Percentiles rank a stretch among this genome's conserved stretches.
Conservation (phyloP, 1,140 invertebrate genomes). For the Drosophila mauritiana region DNA sequence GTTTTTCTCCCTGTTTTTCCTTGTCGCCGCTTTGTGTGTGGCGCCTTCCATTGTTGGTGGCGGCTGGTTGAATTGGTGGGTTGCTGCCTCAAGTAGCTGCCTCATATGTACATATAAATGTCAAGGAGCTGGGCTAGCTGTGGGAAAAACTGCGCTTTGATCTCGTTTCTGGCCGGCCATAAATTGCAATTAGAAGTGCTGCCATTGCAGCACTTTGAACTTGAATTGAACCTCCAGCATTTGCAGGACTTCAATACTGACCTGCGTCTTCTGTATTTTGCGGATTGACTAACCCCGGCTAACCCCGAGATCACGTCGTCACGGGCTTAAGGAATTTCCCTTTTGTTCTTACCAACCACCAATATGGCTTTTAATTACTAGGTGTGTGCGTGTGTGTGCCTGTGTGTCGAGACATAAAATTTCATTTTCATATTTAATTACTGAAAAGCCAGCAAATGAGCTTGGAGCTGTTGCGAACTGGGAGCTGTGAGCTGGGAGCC, state of each 20-base stretch:
- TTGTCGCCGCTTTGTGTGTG: slow-evolving; percentile 29
- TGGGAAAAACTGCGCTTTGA: slow-evolving; percentile 56
- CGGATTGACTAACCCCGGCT: slow-evolving; percentile 10
- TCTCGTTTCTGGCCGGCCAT: slow-evolving; percentile 54
- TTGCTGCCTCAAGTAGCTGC: slow-evolving; percentile 37
- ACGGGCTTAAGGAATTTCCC: slow-evolving; percentile 3
- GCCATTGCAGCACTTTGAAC: slow-evolving; percentile 33
- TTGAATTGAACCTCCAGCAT: slow-evolving; percentile 21
- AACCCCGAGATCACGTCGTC: slow-evolving; percentile 5
- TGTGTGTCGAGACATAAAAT: slow-evolving; percentile 64
- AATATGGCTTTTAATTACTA: slow-evolving; percentile 59
- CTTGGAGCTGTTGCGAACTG: slow-evolving; percentile 10
- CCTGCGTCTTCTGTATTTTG: neutral
- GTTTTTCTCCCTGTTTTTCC: slow-evolving; percentile 45
- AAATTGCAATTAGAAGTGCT: slow-evolving; percentile 56
- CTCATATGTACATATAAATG: slow-evolving; percentile 60
- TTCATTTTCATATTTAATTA: slow-evolving; percentile 78
- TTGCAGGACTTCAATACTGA: neutral
- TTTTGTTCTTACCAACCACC: neutral
- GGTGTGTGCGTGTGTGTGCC: slow-evolving; percentile 27
- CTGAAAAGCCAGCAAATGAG: slow-evolving; percentile 64
- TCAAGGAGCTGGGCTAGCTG: slow-evolving; percentile 53
- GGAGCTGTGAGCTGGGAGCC: slow-evolving; percentile 1
- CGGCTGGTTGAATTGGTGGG: slow-evolving; percentile 6
- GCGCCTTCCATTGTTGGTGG: slow-evolving; percentile 51